These are phyloP conservation scores for Gadus chalcogrammus DNA, from an alignment of 2,113 vertebrate species.

Conservation along the genomic window DNA sequence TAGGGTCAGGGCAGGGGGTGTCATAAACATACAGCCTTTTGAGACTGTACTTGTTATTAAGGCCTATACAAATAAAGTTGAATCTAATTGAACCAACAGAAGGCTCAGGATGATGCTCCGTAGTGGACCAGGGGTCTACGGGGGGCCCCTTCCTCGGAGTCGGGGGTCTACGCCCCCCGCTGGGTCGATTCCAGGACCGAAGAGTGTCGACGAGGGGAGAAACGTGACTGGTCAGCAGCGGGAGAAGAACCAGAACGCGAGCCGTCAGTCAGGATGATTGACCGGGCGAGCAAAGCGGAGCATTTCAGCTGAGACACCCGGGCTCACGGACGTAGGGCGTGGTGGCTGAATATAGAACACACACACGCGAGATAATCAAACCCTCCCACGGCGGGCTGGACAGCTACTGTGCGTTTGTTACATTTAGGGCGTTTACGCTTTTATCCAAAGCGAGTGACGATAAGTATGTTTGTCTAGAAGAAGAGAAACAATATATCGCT, in stretches of 20 bases:
- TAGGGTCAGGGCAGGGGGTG: too few species aligned
- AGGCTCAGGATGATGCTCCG: too few species aligned
- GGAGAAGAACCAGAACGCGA: constrained; percentile 62
- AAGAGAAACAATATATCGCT: too few species aligned
- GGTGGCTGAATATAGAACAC: not conserved
- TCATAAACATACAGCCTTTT: too few species aligned
- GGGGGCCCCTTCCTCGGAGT: constrained; percentile 9
- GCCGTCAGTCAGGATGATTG: constrained; percentile 49
- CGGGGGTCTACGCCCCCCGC: constrained; percentile 9
- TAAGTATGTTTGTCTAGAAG: too few species aligned
- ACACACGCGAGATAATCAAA: not conserved
- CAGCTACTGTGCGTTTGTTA: too few species aligned
- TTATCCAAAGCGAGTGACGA: too few species aligned
- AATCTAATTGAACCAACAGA: too few species aligned
- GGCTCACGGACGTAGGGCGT: not conserved
- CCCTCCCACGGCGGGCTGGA: too few species aligned
- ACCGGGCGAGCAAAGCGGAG: not conserved
- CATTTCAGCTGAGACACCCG: constrained; percentile 13
- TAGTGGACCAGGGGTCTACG: not conserved
- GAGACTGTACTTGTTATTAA: too few species aligned
- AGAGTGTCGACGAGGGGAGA: constrained; percentile 36
- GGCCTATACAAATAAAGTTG: too few species aligned
- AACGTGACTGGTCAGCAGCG: constrained; percentile 59
- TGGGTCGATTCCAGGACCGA: constrained; percentile 45
- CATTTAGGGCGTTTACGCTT: too few species aligned